A percentile compares a stretch with the other conserved stretches of the same genome.
Conservation (phyloP, 2,797 vertebrate species). For the Enoplosus armatus region DNA sequence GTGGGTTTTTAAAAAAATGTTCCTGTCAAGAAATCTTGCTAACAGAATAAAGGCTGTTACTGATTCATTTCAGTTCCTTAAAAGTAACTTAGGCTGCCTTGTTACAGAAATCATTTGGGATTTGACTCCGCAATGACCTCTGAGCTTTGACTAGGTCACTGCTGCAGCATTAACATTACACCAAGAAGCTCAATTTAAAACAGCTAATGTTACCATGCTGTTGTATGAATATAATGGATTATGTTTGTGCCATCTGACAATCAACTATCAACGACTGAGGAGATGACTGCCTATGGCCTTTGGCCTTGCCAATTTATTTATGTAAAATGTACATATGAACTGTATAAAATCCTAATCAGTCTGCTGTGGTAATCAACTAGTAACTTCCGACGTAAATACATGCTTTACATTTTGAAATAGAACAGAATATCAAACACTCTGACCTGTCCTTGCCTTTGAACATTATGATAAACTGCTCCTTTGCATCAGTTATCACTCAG, state of each 20-base stretch:
- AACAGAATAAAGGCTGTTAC: not conserved
- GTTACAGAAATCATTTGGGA: not conserved
- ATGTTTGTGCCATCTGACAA: not conserved
- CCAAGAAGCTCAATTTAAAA: not conserved
- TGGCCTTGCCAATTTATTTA: slow-evolving; percentile 5
- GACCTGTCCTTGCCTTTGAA: not conserved
- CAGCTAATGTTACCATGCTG: not conserved
- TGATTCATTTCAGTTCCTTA: not conserved
- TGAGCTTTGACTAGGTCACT: not conserved
- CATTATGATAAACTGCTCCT: not conserved
- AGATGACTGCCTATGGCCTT: not conserved
- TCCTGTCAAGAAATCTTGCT: not conserved
- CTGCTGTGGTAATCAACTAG: slow-evolving; percentile 1
- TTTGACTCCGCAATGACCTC: not conserved
- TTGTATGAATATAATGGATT: not conserved
- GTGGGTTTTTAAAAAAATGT: not conserved
- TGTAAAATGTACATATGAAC: slow-evolving; percentile 12
- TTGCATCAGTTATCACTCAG: slow-evolving; percentile 5
- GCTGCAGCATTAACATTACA: not conserved
- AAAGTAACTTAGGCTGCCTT: not conserved
- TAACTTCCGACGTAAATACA: not conserved
- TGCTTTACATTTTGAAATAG: not conserved
- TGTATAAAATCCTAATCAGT: not conserved
- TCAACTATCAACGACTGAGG: not conserved
- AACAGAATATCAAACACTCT: not conserved